Evolutionary conservation across 2,888 invertebrate species (phyloP), one percentile per base, ranked within the genome.

Genomic region (Yponomeuta cagnagella): DNA sequence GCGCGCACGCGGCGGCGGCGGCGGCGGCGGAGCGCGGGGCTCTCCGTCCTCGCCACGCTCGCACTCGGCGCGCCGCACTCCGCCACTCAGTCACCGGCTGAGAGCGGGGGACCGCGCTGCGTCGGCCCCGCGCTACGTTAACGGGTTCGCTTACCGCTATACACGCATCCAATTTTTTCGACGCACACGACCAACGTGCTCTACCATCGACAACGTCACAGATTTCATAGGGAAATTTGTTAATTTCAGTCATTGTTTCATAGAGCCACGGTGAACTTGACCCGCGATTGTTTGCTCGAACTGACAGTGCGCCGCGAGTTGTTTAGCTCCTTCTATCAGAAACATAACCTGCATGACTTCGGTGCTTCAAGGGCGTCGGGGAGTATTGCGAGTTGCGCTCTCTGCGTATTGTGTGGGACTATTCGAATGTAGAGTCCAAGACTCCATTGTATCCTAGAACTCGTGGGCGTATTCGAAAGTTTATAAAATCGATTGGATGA

Each of bases 391-490:
- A 78, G 80, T 82, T 77, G 84, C 85, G 84, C 80, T 85, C 43
- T 43, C 87, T 86, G 85, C 84, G 82, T 85, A 81, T 81, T 87
- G 80, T 82, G 79, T 77, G 82, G 81, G 82, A 79, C 79, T 79
- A 76, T 83, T 78, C 79, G 79, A 81, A 80, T 81, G 79, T 83
- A 33, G 65, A 81, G 79, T 79, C 81, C 80, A 43, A 43, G 43
- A 82, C 77, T 81, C 76, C 81, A 81, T 71, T 70, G 66, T 70
- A 84, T 79, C 84, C 84, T 74, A 85, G 80, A 84, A 84, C 86
- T 86, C 86, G 91, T 89, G 90, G 90, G 90, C 90, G 90, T 90
- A 89, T 89, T 90, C 88, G 88, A 91, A 91, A 92, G 89, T 90
- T 92, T 90, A 82, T 43, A 89, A 86, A 91, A 92, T 91, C 91